Percentiles rank a stretch among this genome's conserved stretches.
These are phyloP conservation scores for Drosophila kohkoa DNA, from an alignment of 1,140 invertebrate species.

Conservation along the genomic window DNA sequence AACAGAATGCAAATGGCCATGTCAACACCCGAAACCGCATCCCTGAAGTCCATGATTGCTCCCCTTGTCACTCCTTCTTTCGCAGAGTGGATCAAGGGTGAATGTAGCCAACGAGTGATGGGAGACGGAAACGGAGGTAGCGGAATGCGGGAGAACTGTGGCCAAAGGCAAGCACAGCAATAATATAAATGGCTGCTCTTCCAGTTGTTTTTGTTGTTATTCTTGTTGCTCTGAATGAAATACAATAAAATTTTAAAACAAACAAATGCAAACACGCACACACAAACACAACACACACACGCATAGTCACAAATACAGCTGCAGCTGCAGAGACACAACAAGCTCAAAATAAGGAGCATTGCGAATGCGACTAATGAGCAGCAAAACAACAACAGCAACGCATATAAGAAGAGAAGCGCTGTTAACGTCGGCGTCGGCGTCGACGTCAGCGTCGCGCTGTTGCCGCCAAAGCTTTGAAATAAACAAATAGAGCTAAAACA, in stretches of 20 bases:
- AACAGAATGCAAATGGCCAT: slow-evolving; percentile 10
- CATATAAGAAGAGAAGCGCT: slow-evolving; percentile 27
- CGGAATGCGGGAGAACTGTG: not conserved
- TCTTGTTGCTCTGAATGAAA: slow-evolving; percentile 49
- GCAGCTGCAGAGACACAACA: slow-evolving; percentile 27
- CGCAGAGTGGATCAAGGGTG: not conserved
- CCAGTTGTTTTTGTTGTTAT: not conserved
- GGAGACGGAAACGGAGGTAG: not conserved
- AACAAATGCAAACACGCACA: slow-evolving; percentile 66
- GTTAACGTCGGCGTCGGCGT: slow-evolving; percentile 43
- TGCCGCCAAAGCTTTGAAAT: slow-evolving; percentile 38
- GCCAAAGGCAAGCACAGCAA: slow-evolving; percentile 11
- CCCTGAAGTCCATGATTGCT: not conserved
- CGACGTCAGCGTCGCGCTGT: slow-evolving; percentile 33
- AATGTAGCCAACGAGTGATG: not conserved
- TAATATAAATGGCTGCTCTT: slow-evolving; percentile 10
- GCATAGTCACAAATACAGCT: slow-evolving; percentile 6
- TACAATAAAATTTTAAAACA: slow-evolving; percentile 76
- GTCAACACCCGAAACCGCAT: not conserved
- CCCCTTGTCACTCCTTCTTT: not conserved
- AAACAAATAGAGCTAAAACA: slow-evolving; percentile 32
- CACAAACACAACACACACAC: slow-evolving; percentile 1
- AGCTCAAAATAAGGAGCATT: slow-evolving; percentile 57
- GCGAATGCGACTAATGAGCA: slow-evolving; percentile 73
- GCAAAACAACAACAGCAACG: slow-evolving; percentile 14